phyloP scores from a whole-genome alignment of 2,113 vertebrate species.

The Mastomys coucha region DNA sequence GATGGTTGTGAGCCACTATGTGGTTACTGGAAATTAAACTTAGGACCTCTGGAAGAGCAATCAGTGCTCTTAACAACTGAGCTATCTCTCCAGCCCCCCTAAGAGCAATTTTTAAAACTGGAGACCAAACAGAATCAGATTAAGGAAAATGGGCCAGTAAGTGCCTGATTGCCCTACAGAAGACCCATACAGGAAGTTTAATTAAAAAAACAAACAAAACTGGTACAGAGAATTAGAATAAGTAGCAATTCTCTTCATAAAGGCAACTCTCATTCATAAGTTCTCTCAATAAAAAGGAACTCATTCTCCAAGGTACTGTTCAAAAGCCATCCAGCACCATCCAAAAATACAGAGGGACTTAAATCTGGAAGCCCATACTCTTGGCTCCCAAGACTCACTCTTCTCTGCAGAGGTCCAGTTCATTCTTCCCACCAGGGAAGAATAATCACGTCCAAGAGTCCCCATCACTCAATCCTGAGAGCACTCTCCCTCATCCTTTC shows the following conservation, averaged over 20 bases:
- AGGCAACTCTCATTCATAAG: neutral
- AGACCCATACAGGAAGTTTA: neutral
- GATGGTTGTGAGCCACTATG: too few species aligned
- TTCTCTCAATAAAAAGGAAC: neutral
- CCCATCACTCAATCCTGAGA: neutral
- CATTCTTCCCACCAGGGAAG: neutral
- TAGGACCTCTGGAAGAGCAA: too few species aligned
- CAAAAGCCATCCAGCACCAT: neutral
- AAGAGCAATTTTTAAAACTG: neutral
- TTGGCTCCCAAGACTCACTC: neutral
- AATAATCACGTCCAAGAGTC: neutral
- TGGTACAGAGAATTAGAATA: neutral
- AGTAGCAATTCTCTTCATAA: neutral
- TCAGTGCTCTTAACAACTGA: too few species aligned
- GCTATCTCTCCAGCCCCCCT: neutral
- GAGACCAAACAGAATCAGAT: conserved; percentile 35
- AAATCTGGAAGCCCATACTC: neutral
- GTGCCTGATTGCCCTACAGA: neutral
- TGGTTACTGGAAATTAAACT: too few species aligned
- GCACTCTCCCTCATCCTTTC: neutral
- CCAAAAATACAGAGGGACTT: neutral
- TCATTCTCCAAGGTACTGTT: neutral
- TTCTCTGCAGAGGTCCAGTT: neutral
- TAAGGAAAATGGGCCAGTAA: neutral
- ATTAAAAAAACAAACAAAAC: neutral